These are phyloP conservation scores for Lasioglossum lativentre DNA, from an alignment of 2,888 invertebrate genomes.

Conservation along the genomic window DNA sequence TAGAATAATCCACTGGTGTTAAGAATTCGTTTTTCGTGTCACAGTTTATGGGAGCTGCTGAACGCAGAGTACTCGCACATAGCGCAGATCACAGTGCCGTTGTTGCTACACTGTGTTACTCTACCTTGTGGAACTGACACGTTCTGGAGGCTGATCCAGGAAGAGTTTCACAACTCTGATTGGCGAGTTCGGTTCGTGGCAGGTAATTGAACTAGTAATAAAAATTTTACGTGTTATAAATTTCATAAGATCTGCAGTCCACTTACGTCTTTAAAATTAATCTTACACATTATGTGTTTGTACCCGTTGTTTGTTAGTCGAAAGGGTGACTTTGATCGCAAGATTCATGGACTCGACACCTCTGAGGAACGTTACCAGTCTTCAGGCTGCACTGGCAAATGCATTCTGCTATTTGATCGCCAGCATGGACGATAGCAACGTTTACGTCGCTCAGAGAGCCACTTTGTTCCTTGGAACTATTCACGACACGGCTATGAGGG, in stretches of 20 bases:
- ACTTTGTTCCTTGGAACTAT: conserved; percentile 97
- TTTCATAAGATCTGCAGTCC: too few relatives aligned
- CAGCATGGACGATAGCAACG: conserved; percentile 97
- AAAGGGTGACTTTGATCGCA: conserved; percentile 96
- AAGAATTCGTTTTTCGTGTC: conserved; percentile 34
- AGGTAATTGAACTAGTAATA: conserved; percentile 82
- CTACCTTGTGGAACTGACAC: conserved; percentile 97
- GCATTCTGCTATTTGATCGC: conserved; percentile 98
- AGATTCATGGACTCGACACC: conserved; percentile 96
- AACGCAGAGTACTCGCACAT: conserved; percentile 97
- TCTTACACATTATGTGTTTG: neutral
- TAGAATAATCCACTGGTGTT: neutral
- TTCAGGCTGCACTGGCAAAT: conserved; percentile 97
- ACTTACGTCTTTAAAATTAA: too few relatives aligned
- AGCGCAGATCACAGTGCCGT: conserved; percentile 95
- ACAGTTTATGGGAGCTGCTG: conserved; percentile 96
- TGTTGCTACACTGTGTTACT: conserved; percentile 97
- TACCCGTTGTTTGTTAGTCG: conserved; percentile 87
- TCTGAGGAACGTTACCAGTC: conserved; percentile 91
- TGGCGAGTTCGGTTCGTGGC: conserved; percentile 97
- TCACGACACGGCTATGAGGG: conserved; percentile 94
- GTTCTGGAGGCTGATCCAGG: conserved; percentile 97
- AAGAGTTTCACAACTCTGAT: conserved; percentile 95
- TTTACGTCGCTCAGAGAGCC: conserved; percentile 97
- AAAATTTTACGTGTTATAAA: too few relatives aligned